Percentiles rank a stretch among this genome's conserved stretches.
These are phyloP conservation scores for Eupithecia tripunctaria DNA, from an alignment of 2,888 invertebrate genomes.

Conservation along the genomic window DNA sequence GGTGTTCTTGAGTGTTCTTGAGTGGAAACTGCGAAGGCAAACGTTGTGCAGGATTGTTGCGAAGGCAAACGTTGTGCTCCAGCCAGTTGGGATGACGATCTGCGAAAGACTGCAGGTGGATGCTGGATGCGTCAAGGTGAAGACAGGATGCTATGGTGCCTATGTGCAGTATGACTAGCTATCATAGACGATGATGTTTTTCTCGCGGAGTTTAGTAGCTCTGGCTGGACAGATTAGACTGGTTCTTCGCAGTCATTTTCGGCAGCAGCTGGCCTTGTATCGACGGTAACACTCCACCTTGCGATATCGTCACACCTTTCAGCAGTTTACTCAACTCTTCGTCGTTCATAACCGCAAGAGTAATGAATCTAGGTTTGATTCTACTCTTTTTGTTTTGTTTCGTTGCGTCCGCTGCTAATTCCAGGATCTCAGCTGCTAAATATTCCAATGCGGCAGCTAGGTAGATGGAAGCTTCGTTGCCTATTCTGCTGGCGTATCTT, in stretches of 20 bases:
- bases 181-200: too few species aligned
- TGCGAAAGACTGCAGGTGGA: too few species aligned
- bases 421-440: conserved; percentile 87
- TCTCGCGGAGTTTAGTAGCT: background rate
- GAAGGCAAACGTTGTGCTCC: too few species aligned
- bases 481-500: conserved; percentile 85
- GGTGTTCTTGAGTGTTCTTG: too few species aligned
- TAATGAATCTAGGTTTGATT: conserved; percentile 60
- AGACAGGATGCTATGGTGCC: too few species aligned
- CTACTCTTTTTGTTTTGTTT: conserved; percentile 87
- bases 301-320: conserved; percentile 60
- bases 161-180: too few species aligned
- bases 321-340: conserved; percentile 66
- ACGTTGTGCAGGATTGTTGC: too few species aligned
- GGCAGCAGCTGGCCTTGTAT: conserved; percentile 65
- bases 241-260: conserved; percentile 61
- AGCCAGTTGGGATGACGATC: too few species aligned
- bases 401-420: conserved; percentile 86
- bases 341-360: conserved; percentile 67
- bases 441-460: conserved; percentile 86
- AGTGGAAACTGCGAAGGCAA: too few species aligned
- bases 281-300: conserved; percentile 64
- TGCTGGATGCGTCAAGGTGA: too few species aligned
- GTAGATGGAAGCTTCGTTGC: conserved; percentile 81
- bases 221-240: background rate